Evolutionary conservation across 2,797 vertebrate genomes (phyloP).

Genomic region (Acanthurus leucopareius): DNA sequence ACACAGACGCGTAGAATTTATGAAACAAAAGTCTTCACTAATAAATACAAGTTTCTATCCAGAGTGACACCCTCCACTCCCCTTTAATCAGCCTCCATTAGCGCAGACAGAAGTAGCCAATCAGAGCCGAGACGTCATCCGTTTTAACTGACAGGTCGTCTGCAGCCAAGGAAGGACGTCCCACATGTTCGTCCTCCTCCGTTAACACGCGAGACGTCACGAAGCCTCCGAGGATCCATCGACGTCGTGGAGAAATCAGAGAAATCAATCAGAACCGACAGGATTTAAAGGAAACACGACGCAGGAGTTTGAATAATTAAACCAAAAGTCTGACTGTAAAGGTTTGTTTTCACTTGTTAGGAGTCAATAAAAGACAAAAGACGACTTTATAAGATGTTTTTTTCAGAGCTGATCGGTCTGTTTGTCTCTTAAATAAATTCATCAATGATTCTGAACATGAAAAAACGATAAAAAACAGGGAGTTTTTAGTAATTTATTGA

Average conservation of each 20-base stretch:
- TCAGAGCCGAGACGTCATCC: constrained; percentile 2
- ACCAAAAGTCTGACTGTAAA: too few relatives aligned
- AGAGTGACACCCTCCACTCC: fast-evolving
- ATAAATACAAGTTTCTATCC: not conserved
- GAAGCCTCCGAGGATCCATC: constrained; percentile 58
- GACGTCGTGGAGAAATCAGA: constrained; percentile 63
- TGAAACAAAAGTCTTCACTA: not conserved
- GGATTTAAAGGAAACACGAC: too few relatives aligned
- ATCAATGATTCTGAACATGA: too few relatives aligned
- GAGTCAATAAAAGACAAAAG: too few relatives aligned
- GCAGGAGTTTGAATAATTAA: too few relatives aligned
- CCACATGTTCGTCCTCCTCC: constrained; percentile 16
- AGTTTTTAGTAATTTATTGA: too few relatives aligned
- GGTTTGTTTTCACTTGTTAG: too few relatives aligned
- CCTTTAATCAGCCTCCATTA: constrained; percentile 8
- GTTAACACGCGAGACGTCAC: constrained; percentile 18
- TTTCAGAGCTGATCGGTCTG: too few relatives aligned
- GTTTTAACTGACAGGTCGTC: constrained; percentile 15
- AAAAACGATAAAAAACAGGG: too few relatives aligned
- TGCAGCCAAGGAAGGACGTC: constrained; percentile 18
- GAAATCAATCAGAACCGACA: too few relatives aligned
- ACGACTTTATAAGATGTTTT: too few relatives aligned
- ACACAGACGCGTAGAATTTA: not conserved
- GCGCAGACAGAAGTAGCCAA: not conserved
- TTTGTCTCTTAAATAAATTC: too few relatives aligned